Base-by-base conservation (phyloP, 2,797 vertebrate species). In the Taenioides sp. region DNA sequence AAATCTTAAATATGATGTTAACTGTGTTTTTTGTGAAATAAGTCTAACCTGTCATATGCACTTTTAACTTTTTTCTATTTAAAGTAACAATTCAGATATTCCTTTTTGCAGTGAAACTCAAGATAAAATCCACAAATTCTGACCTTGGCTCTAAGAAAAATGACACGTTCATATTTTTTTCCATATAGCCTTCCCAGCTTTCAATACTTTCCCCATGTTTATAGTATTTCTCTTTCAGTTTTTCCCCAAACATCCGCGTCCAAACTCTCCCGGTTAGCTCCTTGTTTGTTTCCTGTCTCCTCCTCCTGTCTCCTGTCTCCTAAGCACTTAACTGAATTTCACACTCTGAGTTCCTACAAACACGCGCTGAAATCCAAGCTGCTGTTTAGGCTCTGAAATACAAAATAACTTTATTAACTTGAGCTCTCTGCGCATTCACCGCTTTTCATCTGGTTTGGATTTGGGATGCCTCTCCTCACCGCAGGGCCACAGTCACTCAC, bases 271-370 rank as follows among this genome's bases (percentile, higher is more conserved):
- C 31, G 10, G 67, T 77, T 75, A 68, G 79, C 76, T 76, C 34
- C 34, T 72, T 88, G 73, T 88, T 87, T 89, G 86, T 86, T 80
- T 83, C 55, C 89, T 80, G 71, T 77, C 84, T 78, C 84, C 86
- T 87, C 84, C 63, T 47, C 2, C 43, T 47, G 43, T 47, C 84
- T 85, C 72, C 78, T 79, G 84, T 92, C 89, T 94, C 89, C 87
- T 74, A 80, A 87, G 74, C 89, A 90, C 88, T 92, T 94, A 94
- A 94, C 90, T 92, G 73, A 69, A 94, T 94, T 94, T 94, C 92
- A 94, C 93, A 94, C 93, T 92, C 90, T 79, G 84, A 80, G 78
- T 89, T 86, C 69, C 84, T 88, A 91, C 91, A 90, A 93, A 91
- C 91, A 82, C 84, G 68, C 68, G 83, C 37, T 91, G 92, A 92